phyloP scores from a whole-genome alignment of 2,888 invertebrate genomes.

The Clepsis dumicolana region DNA sequence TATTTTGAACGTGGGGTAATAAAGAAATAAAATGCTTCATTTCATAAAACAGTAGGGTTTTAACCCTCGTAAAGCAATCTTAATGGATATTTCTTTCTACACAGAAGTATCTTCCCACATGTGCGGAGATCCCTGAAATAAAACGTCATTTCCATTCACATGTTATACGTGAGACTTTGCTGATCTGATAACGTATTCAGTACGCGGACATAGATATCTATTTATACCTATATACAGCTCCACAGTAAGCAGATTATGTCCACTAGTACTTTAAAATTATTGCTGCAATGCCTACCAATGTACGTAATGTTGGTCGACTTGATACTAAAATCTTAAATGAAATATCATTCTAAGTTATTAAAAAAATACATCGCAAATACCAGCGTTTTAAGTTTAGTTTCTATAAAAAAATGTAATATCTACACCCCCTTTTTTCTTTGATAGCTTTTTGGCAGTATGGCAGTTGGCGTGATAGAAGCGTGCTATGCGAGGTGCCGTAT shows the following conservation, averaged over 20 bases:
- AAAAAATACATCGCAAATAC: not conserved
- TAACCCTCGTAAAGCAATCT: slow-evolving; percentile 5
- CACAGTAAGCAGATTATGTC: slow-evolving; percentile 25
- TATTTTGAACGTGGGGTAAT: not conserved
- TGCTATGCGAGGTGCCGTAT: not conserved
- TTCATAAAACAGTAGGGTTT: slow-evolving; percentile 16
- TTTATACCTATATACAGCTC: slow-evolving; percentile 49
- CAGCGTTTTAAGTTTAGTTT: not conserved
- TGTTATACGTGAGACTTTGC: slow-evolving; percentile 57
- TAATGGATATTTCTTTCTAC: slow-evolving; percentile 44
- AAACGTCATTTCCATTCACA: slow-evolving; percentile 62
- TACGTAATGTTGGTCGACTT: not conserved
- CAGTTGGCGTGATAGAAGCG: not conserved
- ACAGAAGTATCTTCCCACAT: slow-evolving; percentile 49
- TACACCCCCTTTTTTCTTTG: not conserved
- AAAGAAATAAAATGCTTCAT: slow-evolving; percentile 1
- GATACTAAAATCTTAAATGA: not conserved
- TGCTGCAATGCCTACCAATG: not conserved
- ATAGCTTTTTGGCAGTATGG: not conserved
- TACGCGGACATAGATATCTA: slow-evolving; percentile 50
- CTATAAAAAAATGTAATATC: not conserved
- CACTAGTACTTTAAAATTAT: not conserved
- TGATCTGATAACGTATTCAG: slow-evolving; percentile 59
- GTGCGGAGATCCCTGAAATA: slow-evolving; percentile 58
- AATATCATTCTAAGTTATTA: not conserved